These are phyloP conservation scores for Ivindomyrus marchei DNA, from an alignment of 2,113 vertebrate genomes.

Conservation along the genomic window DNA sequence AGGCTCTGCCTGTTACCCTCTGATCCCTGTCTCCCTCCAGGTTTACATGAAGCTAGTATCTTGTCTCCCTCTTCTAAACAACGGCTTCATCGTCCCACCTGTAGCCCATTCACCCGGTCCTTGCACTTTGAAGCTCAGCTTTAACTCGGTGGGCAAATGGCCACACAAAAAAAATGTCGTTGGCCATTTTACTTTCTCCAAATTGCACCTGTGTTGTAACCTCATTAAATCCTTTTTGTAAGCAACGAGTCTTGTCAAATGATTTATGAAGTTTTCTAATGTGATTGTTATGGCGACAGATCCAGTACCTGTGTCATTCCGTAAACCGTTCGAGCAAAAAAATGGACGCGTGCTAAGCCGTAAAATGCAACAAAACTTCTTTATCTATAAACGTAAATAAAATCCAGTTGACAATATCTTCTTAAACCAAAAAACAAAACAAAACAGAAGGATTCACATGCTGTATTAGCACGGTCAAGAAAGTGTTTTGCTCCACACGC, in stretches of 20 bases:
- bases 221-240: background rate
- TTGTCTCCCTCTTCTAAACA: slow-evolving; percentile 20
- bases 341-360: no score
- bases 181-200: background rate
- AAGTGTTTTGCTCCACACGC: no score
- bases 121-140: background rate
- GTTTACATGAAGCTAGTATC: slow-evolving; percentile 23
- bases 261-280: background rate
- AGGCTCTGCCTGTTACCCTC: slow-evolving; percentile 6
- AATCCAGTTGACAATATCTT: no score
- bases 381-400: no score
- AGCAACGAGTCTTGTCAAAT: background rate
- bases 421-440: no score
- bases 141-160: background rate
- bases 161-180: background rate
- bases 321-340: no score
- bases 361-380: no score
- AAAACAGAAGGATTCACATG: no score
- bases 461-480: no score
- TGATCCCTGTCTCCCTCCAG: slow-evolving; percentile 28
- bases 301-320: no score
- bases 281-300: background rate
- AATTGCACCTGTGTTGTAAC: background rate
- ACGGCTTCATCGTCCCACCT: background rate
- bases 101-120: slow-evolving; percentile 22